phyloP scores from a whole-genome alignment of 2,888 invertebrate species.

The Lasioglossum malachurum region DNA sequence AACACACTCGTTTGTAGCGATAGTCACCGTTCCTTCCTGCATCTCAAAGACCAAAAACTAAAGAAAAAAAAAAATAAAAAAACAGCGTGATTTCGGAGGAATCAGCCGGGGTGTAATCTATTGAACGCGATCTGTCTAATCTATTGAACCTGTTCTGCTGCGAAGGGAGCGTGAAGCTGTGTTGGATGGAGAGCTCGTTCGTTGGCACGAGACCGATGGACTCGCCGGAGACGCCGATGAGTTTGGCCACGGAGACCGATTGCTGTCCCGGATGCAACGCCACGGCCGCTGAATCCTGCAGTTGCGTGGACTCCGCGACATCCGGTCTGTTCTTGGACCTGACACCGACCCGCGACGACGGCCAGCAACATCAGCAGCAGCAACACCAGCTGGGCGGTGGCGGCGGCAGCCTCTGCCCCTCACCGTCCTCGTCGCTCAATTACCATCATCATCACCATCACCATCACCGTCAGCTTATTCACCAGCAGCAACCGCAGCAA shows the following conservation, averaged over 20 bases:
- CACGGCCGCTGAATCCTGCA: constrained; percentile 75
- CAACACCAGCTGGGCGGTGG: constrained; percentile 65
- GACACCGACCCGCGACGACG: constrained; percentile 79
- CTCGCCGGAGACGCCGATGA: constrained; percentile 93
- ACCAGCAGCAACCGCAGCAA: constrained; percentile 84
- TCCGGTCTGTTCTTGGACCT: constrained; percentile 79
- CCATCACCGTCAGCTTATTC: constrained; percentile 82
- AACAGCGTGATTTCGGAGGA: constrained; percentile 3
- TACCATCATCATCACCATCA: constrained; percentile 64
- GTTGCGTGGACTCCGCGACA: constrained; percentile 78
- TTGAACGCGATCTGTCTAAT: constrained; percentile 45
- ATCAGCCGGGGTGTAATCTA: constrained; percentile 5
- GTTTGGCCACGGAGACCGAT: constrained; percentile 81
- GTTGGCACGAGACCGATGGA: constrained; percentile 94
- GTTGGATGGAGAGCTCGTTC: constrained; percentile 97
- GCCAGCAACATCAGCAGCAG: constrained; percentile 65
- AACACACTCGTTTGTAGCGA: neutral
- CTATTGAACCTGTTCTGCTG: constrained; percentile 59
- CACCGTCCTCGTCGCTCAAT: constrained; percentile 75
- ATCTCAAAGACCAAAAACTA: neutral
- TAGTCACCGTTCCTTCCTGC: neutral
- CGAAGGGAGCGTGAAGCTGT: constrained; percentile 89
- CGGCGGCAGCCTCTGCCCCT: constrained; percentile 74
- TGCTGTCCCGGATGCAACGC: constrained; percentile 81
- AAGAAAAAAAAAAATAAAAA: neutral